These are phyloP conservation scores for Sepiola atlantica DNA, from an alignment of 2,888 invertebrate species.

Conservation along the genomic window DNA sequence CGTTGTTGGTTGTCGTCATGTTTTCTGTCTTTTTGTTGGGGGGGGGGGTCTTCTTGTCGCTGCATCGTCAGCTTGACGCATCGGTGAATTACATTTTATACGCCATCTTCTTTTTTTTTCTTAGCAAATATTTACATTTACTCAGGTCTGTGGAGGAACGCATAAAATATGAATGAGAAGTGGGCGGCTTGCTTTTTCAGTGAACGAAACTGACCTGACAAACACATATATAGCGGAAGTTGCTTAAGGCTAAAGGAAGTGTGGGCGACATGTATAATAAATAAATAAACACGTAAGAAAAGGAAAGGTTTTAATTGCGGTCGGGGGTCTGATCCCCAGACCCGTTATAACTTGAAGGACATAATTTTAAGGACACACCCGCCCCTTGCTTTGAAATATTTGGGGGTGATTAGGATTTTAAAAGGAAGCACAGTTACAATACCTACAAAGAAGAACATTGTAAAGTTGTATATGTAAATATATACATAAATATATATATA, in stretches of 20 bases:
- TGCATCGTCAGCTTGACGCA: not conserved
- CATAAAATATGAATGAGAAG: not conserved
- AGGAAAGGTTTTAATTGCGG: not conserved
- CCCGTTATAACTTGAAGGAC: not conserved
- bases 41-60: not conserved
- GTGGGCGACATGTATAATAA: not conserved
- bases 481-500: too few relatives aligned
- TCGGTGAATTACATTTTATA: not conserved
- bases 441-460: not conserved
- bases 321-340: not conserved
- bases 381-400: not conserved
- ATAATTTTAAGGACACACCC: not conserved
- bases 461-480: not conserved
- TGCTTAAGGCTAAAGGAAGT: constrained; percentile 8
- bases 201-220: not conserved
- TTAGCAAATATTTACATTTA: not conserved
- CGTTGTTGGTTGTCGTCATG: not conserved
- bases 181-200: not conserved
- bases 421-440: not conserved
- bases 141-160: not conserved
- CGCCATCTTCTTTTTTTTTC: not conserved
- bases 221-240: not conserved
- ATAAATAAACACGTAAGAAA: not conserved
- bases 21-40: not conserved
- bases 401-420: not conserved